phyloP scores from a whole-genome alignment of 23 tunicate genomes.

The Oikopleura albicans region DNA sequence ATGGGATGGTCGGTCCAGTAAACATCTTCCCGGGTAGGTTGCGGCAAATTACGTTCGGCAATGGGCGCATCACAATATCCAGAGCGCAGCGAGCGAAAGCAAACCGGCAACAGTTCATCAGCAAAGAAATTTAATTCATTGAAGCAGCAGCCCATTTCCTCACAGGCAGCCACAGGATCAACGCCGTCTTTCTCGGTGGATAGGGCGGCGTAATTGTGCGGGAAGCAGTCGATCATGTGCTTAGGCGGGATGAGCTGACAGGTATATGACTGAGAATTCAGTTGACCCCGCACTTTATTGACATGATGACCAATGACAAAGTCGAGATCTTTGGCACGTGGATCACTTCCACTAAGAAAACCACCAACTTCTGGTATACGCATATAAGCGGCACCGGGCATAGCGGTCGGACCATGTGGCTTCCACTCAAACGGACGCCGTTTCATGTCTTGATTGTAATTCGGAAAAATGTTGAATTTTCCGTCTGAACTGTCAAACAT shows the following conservation, averaged over 20 bases:
- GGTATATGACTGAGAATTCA: not conserved
- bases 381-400: not conserved
- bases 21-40: not conserved
- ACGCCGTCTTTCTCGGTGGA: not conserved
- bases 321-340: not conserved
- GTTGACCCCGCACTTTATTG: not conserved
- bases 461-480: not conserved
- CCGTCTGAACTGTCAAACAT: not conserved
- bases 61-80: not conserved
- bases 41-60: not conserved
- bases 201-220: not conserved
- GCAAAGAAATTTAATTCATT: not conserved
- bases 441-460: not conserved
- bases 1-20: not conserved
- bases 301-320: not conserved
- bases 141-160: not conserved
- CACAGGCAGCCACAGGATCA: not conserved
- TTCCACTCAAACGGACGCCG: not conserved
- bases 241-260: not conserved
- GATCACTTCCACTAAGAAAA: not conserved
- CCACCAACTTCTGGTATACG: slow-evolving; percentile 13
- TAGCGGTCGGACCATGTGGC: slow-evolving; percentile 8
- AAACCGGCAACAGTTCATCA: not conserved
- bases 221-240: not conserved
- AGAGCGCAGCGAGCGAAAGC: not conserved